Conservation (phyloP, 2,113 vertebrate genomes). For the Ailuropoda melanoleuca region DNA sequence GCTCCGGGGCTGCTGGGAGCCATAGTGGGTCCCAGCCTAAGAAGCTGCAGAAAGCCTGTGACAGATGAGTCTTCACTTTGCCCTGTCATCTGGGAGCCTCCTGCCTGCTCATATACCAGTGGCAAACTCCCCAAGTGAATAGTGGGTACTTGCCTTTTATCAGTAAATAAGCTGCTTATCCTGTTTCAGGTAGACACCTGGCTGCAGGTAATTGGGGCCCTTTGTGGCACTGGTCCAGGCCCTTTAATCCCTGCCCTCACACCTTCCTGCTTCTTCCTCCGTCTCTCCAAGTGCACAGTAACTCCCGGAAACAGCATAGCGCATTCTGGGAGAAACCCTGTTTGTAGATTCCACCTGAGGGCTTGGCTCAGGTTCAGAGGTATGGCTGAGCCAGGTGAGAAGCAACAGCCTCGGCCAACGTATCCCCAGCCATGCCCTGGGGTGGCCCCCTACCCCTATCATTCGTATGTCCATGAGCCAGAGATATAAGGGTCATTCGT, state of each 20-base stretch:
- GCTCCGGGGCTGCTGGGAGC: neutral
- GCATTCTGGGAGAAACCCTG: neutral
- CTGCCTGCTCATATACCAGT: neutral
- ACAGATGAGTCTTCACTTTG: neutral
- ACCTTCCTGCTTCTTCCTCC: neutral
- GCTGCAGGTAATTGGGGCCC: neutral
- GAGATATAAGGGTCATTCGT: neutral
- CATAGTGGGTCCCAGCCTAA: neutral
- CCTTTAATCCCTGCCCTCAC: neutral
- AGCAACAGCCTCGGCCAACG: neutral
- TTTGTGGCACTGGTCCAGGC: neutral
- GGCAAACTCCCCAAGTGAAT: neutral
- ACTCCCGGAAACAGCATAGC: too few relatives aligned
- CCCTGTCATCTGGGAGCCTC: neutral
- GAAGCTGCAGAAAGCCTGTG: neutral
- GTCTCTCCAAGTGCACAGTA: neutral
- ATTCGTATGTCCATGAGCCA: neutral
- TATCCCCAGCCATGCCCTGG: neutral
- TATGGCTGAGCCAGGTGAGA: neutral
- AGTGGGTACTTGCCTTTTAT: neutral
- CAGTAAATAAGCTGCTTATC: conserved; percentile 20
- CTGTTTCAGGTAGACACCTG: neutral
- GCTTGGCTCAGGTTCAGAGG: neutral
- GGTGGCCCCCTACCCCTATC: neutral
- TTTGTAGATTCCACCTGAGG: neutral